A percentile compares a stretch with the other conserved stretches of the same genome.
Evolutionary conservation across 2,113 vertebrate species (phyloP).

Genomic region (Grus americana): DNA sequence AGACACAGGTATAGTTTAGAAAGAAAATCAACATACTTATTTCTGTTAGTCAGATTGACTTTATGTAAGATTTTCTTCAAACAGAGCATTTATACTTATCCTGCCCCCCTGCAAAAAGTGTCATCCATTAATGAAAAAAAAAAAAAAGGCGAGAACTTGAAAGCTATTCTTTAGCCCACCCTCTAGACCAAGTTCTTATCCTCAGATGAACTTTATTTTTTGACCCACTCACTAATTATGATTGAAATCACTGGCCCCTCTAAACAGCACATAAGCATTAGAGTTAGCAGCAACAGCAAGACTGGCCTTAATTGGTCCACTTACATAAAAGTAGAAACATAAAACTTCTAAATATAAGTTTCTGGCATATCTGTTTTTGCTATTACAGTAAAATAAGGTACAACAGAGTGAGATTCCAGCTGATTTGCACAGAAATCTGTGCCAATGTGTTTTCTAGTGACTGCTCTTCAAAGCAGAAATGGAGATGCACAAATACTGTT

Average conservation of each 20-base stretch:
- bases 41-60: constrained; percentile 27
- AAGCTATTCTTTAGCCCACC: constrained; percentile 21
- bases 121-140: not conserved
- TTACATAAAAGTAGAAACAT: constrained; percentile 73
- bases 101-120: not conserved
- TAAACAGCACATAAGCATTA: constrained; percentile 54
- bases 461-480: constrained; percentile 42
- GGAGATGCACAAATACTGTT: not conserved
- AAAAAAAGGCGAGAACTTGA: not conserved
- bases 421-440: constrained; percentile 49
- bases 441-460: constrained; percentile 56
- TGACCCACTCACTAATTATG: constrained; percentile 74
- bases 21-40: constrained; percentile 38
- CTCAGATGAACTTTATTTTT: constrained; percentile 77
- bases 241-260: constrained; percentile 67
- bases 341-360: constrained; percentile 68
- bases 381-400: constrained; percentile 67
- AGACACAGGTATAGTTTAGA: constrained; percentile 28
- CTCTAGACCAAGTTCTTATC: constrained; percentile 62
- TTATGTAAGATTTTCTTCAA: not conserved
- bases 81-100: not conserved
- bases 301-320: constrained; percentile 68
- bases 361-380: constrained; percentile 43
- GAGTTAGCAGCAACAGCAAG: constrained; percentile 66
- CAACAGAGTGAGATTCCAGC: constrained; percentile 38